Conservation (phyloP, 1,140 invertebrate species). For the Ceratina calcarata region DNA sequence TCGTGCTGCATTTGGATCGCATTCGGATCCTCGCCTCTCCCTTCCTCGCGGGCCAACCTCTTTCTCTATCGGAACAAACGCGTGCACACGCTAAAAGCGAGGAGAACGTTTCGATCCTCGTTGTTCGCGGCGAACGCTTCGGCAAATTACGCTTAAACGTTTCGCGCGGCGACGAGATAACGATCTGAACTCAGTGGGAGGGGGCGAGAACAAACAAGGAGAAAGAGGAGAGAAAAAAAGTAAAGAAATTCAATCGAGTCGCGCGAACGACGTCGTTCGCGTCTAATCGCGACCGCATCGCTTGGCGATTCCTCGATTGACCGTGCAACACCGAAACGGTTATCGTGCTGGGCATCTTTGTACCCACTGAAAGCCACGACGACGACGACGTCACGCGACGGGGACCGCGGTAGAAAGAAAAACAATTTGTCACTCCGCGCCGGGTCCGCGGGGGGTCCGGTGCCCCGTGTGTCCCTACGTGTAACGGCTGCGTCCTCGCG, state of each 20-base stretch:
- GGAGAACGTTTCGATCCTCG: neutral
- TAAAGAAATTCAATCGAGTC: constrained; percentile 24
- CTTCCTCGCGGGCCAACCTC: neutral
- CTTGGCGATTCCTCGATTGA: constrained; percentile 7
- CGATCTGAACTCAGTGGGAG: neutral
- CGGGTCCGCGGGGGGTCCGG: constrained; percentile 37
- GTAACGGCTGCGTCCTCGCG: constrained; percentile 10
- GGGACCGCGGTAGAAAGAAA: constrained; percentile 29
- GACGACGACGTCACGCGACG: neutral
- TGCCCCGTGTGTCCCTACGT: neutral
- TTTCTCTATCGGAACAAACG: constrained; percentile 28
- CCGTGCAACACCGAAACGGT: neutral
- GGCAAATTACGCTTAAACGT: constrained; percentile 27
- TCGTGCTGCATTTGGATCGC: constrained; percentile 67
- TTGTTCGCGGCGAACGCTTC: neutral
- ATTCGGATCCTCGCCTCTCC: constrained; percentile 19
- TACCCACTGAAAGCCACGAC: neutral
- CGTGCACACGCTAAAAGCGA: constrained; percentile 37
- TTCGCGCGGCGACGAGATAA: constrained; percentile 45
- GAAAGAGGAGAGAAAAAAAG: neutral
- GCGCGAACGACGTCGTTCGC: constrained; percentile 8
- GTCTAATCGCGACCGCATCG: constrained; percentile 14
- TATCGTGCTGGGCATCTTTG: constrained; percentile 41
- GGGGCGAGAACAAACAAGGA: no score
- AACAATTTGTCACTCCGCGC: constrained; percentile 59